These are phyloP conservation scores for Diacarnus erythraeanus DNA, from an alignment of 37 sponge, comb jelly and placozoan species.

Conservation along the genomic window DNA sequence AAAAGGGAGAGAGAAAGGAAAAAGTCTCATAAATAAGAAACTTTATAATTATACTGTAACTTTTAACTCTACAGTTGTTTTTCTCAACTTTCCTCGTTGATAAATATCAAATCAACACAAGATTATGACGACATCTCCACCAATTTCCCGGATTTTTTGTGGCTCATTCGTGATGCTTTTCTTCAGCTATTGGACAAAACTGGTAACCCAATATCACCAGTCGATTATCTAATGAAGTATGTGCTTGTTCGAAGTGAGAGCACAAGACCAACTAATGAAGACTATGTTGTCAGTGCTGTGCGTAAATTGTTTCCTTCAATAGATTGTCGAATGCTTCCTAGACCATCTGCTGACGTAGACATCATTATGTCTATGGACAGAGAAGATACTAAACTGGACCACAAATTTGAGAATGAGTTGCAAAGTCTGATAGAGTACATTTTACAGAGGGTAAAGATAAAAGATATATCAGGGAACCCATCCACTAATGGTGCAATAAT, in stretches of 20 bases:
- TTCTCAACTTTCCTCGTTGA: not conserved
- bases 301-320: not conserved
- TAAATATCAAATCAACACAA: not conserved
- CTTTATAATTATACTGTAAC: not conserved
- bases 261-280: not conserved
- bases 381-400: not conserved
- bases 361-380: not conserved
- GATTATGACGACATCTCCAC: not conserved
- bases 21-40: not conserved
- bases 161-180: slow-evolving; percentile 32
- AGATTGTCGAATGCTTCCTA: not conserved
- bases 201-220: not conserved
- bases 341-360: not conserved
- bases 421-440: not conserved
- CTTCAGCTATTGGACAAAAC: not conserved
- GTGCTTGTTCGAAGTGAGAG: not conserved
- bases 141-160: slow-evolving; percentile 50
- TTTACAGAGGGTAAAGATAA: not conserved
- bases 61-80: not conserved
- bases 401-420: not conserved
- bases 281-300: not conserved
- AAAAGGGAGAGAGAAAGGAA: not conserved
- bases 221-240: not conserved
- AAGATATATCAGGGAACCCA: not conserved
- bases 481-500: not conserved